Base-by-base conservation (phyloP, 2,888 invertebrate genomes). In the Beris chalybata region DNA sequence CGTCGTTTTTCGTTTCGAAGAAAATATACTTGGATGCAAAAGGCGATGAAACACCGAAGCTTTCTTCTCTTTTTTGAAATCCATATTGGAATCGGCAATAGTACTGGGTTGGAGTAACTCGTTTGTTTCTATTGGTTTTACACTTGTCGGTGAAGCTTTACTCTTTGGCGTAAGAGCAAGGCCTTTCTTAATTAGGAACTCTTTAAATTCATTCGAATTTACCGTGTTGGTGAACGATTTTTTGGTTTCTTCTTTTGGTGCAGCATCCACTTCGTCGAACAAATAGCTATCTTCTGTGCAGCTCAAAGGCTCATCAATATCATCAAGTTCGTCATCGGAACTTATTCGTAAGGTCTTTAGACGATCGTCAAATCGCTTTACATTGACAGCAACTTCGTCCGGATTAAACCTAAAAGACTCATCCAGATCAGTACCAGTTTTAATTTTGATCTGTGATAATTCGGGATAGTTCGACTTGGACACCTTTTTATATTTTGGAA, bases 401-500 rank as follows among this genome's bases (percentile, higher is more conserved):
- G 78, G 76, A 74, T 79, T 80, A 64, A 79, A 77, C 4, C 74
- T 73, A 11, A 61, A 61, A 4, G 75, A 76, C 4, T 74, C 76
- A 56, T 77, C 77, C 30, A 76, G 67, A 65, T 77, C 77, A 0
- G 78, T 78, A 50, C 81, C 81, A 3, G 76, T 76, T 70, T 78
- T 76, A 1, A 81, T 78, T 71, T 79, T 80, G 12, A 81, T 75
- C 65, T 80, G 76, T 1, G 78, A 76, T 64, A 80, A 72, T 61
- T 79, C 79, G 4, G 81, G 81, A 71, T 81, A 81, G 70, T 79
- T 79, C 9, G 77, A 76, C 58, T 79, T 78, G 45, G 79, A 78
- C 70, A 78, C 77, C 73, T 78, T 79, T 67, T 77, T 79, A 65
- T 76, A 79, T 12, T 73, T 72, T n/a, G 75, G 72, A 64, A 76